Conservation (phyloP, 2,797 vertebrate species). For the Paratrypauchen microcephalus region DNA sequence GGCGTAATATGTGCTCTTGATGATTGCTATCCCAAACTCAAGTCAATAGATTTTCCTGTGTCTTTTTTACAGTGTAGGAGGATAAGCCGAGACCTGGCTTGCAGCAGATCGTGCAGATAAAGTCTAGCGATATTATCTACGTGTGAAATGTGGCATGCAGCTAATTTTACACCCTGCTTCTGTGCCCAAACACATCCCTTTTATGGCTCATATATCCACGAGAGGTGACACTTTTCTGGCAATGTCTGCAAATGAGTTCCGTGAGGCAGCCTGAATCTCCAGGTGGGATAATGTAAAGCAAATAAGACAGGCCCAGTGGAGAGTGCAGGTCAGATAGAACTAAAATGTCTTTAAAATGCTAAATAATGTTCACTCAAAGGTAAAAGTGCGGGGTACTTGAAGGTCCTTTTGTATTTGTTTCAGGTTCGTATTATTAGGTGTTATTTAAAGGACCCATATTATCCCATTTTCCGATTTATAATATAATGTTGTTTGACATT, state of each 20-base stretch:
- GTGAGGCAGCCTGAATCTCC: slow-evolving; percentile 13
- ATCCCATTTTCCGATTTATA: no score
- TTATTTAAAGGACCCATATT: no score
- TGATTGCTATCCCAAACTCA: no score
- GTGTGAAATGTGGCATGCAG: slow-evolving; percentile 46
- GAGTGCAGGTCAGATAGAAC: slow-evolving; percentile 1
- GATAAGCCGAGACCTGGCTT: slow-evolving; percentile 3
- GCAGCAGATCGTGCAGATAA: slow-evolving; percentile 14
- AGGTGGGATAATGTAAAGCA: slow-evolving; percentile 14
- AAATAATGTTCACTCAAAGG: not conserved
- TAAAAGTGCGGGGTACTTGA: not conserved
- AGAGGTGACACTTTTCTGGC: slow-evolving; percentile 14
- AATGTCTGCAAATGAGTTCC: slow-evolving; percentile 29
- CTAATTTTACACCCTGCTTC: slow-evolving; percentile 31
- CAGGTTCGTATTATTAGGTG: no score
- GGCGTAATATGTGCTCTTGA: no score
- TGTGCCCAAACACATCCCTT: slow-evolving; percentile 46
- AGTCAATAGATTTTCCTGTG: no score
- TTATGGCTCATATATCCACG: slow-evolving; percentile 23
- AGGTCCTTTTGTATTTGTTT: not conserved
- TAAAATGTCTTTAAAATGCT: not conserved
- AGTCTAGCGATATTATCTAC: slow-evolving; percentile 23
- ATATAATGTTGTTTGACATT: no score
- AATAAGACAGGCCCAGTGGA: slow-evolving; percentile 12
- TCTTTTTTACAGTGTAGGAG: not conserved